These are phyloP conservation scores for Schizotus pectinicornis DNA, from an alignment of 2,888 invertebrate species.

Conservation along the genomic window DNA sequence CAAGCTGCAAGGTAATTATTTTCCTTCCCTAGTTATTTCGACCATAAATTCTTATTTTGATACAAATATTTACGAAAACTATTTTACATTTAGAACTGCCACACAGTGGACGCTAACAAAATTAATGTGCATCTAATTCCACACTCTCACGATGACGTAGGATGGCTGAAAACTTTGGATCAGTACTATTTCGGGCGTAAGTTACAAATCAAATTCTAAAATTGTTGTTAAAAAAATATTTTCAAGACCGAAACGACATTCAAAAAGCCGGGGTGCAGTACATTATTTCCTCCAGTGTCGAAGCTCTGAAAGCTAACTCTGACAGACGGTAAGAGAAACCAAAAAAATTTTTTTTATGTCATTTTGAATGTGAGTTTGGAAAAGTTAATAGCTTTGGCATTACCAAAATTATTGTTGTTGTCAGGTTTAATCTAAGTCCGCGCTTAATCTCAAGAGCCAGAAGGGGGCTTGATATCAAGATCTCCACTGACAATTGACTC, in stretches of 20 bases:
- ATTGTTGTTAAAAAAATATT: too few relatives aligned
- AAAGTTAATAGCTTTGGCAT: too few relatives aligned
- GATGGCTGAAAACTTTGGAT: conserved; percentile 93
- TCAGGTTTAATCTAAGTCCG: not conserved
- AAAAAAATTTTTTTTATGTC: not conserved
- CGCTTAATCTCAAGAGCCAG: too few relatives aligned
- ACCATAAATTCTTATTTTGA: too few relatives aligned
- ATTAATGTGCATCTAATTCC: conserved; percentile 85
- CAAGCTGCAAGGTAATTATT: too few relatives aligned
- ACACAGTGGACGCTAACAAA: conserved; percentile 62
- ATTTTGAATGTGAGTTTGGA: too few relatives aligned
- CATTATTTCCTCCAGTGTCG: conserved; percentile 73
- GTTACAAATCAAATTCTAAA: conserved; percentile 49
- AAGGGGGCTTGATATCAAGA: too few relatives aligned
- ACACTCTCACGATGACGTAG: conserved; percentile 93
- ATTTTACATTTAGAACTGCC: conserved; percentile 66
- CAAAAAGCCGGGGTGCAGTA: conserved; percentile 68
- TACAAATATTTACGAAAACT: too few relatives aligned
- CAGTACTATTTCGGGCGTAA: conserved; percentile 88
- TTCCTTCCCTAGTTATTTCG: too few relatives aligned
- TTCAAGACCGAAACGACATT: conserved; percentile 53
- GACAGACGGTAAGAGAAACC: conserved; percentile 58
- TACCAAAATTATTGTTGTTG: too few relatives aligned
- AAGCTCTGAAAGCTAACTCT: conserved; percentile 64
- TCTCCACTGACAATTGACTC: not conserved